These are phyloP conservation scores for Bugula neritina DNA, from an alignment of 2,888 invertebrate species.

Conservation along the genomic window DNA sequence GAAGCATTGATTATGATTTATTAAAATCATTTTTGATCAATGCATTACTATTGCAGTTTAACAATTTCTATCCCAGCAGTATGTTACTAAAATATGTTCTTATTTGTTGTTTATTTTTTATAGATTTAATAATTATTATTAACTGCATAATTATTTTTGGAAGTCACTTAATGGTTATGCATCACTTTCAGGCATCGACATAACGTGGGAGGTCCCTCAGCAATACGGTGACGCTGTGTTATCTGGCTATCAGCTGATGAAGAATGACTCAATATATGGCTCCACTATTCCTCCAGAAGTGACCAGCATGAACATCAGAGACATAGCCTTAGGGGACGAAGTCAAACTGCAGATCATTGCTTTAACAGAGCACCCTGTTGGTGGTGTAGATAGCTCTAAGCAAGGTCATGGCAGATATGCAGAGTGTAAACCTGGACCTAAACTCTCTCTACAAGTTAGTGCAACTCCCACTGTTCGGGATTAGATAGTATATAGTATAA, in stretches of 20 bases:
- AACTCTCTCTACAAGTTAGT: conserved; percentile 39
- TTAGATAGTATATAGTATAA: too few relatives aligned
- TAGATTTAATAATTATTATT: too few relatives aligned
- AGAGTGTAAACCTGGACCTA: conserved; percentile 49
- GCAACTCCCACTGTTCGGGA: too few relatives aligned
- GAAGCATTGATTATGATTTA: too few relatives aligned
- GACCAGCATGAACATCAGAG: conserved; percentile 46
- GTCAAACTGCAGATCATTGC: conserved; percentile 50
- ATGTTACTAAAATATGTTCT: too few relatives aligned
- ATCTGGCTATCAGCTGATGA: conserved; percentile 52
- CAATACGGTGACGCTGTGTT: conserved; percentile 51
- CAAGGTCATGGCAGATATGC: conserved; percentile 41
- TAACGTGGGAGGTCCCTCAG: conserved; percentile 51
- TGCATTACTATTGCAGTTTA: too few relatives aligned
- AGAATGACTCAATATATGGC: conserved; percentile 50
- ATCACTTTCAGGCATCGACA: conserved; percentile 37
- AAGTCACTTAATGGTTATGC: too few relatives aligned
- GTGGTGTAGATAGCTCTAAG: conserved; percentile 34
- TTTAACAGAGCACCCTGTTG: conserved; percentile 51
- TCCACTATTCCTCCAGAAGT: conserved; percentile 50
- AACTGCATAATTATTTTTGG: too few relatives aligned
- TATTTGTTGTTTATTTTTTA: too few relatives aligned
- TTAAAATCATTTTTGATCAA: too few relatives aligned
- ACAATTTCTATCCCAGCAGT: too few relatives aligned
- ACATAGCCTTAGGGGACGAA: conserved; percentile 48